Conservation (phyloP, 2,888 invertebrate species). For the Patella caerulea region DNA sequence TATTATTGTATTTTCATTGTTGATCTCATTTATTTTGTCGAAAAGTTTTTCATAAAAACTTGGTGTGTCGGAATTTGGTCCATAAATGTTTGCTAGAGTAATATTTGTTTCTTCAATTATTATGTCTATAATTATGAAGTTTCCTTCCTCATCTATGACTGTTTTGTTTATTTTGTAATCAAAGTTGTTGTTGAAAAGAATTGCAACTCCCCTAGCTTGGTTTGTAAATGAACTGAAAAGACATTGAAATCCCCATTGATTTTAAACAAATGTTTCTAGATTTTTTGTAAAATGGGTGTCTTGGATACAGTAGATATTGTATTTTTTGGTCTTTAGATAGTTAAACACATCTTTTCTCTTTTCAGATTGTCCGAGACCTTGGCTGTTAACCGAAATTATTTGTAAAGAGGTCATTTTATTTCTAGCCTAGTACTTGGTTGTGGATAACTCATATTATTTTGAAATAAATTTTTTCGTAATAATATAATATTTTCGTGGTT, state of each 20-base stretch:
- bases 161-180: neutral
- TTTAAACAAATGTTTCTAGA: neutral
- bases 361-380: neutral
- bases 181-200: neutral
- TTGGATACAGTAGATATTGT: slow-evolving; percentile 6
- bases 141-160: neutral
- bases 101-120: neutral
- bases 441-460: no score
- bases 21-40: neutral
- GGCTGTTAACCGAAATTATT: neutral
- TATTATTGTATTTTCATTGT: neutral
- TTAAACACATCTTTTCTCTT: slow-evolving; percentile 5
- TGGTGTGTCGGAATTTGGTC: slow-evolving; percentile 22
- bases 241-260: neutral
- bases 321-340: neutral
- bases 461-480: no score
- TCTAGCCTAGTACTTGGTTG: no score
- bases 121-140: neutral
- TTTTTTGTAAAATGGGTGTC: neutral
- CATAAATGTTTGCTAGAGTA: slow-evolving; percentile 15
- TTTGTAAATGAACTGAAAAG: neutral
- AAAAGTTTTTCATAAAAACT: slow-evolving; percentile 15
- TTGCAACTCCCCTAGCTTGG: neutral
- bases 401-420: neutral
- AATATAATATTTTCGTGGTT: no score